Evolutionary conservation across 1,140 invertebrate genomes (phyloP).

Genomic region (Pentalonia nigronervosa): DNA sequence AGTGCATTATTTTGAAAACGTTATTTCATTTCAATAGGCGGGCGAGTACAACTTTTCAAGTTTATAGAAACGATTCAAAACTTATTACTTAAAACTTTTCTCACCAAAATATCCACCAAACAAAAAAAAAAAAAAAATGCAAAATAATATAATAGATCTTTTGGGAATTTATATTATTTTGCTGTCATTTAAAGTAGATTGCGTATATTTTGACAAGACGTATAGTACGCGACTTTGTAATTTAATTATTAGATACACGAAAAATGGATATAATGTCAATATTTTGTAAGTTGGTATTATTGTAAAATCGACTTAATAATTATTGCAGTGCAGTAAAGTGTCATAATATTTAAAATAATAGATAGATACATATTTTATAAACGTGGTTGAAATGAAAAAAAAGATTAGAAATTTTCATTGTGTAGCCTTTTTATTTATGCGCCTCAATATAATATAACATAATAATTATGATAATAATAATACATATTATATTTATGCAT

Average conservation of each 20-base stretch:
- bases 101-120: background rate
- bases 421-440: background rate
- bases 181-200: background rate
- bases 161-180: background rate
- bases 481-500: background rate
- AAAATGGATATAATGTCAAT: background rate
- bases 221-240: background rate
- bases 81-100: conserved; percentile 2
- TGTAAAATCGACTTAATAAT: background rate
- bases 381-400: background rate
- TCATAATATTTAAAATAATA: background rate
- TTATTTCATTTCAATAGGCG: background rate
- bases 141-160: background rate
- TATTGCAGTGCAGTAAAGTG: background rate
- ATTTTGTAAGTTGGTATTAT: background rate
- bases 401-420: background rate
- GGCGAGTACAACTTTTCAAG: background rate
- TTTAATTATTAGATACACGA: background rate
- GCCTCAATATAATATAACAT: background rate
- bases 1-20: background rate
- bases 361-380: background rate
- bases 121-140: background rate
- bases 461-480: background rate
- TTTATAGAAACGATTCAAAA: background rate
- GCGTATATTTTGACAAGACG: background rate